phyloP scores from a whole-genome alignment of 2,113 vertebrate genomes.

The Gavialis gangeticus region DNA sequence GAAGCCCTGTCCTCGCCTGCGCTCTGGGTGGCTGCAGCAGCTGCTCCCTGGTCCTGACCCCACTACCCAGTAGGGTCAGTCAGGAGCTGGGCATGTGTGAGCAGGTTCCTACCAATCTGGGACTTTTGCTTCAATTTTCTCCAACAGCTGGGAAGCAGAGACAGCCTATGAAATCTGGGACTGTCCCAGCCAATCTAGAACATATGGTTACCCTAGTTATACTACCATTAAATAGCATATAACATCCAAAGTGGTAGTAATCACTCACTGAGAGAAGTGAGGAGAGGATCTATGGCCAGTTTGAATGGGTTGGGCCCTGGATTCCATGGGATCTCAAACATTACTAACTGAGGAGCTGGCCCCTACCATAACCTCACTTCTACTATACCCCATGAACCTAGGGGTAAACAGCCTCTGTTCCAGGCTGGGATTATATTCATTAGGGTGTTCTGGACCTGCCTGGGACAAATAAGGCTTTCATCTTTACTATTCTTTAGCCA shows the following conservation, averaged over 20 bases:
- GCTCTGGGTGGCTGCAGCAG: too few species aligned
- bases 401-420: neutral
- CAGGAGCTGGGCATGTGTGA: too few species aligned
- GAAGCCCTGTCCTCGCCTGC: too few species aligned
- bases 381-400: neutral
- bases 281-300: neutral
- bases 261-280: neutral
- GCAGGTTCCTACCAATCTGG: too few species aligned
- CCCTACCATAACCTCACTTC: neutral
- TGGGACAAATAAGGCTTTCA: neutral
- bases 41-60: too few species aligned
- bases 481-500: neutral
- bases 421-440: neutral
- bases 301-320: neutral
- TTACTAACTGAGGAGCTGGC: neutral
- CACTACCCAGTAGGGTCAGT: too few species aligned
- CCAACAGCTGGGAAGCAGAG: too few species aligned
- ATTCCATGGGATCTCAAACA: neutral
- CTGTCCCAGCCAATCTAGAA: too few species aligned
- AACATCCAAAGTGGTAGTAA: slow-evolving; percentile 2
- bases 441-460: neutral
- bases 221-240: neutral
- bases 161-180: too few species aligned
- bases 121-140: too few species aligned
- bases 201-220: neutral